Evolutionary conservation across 2,113 vertebrate genomes (phyloP).

Genomic region (Verasper variegatus): DNA sequence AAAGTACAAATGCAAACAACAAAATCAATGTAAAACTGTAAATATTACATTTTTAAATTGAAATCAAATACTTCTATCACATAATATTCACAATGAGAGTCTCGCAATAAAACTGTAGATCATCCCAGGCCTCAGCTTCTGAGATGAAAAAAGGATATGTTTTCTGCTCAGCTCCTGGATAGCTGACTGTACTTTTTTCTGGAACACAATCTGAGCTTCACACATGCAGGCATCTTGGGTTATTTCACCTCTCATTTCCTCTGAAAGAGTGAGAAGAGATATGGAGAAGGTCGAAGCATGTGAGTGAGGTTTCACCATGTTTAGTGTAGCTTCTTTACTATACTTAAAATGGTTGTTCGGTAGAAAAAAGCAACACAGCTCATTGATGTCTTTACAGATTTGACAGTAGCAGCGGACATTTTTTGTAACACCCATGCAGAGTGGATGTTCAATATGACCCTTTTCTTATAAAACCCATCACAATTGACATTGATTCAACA

Average conservation of each 20-base stretch:
- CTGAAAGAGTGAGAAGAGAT: conserved; percentile 71
- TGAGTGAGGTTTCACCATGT: not conserved
- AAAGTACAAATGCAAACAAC: not conserved
- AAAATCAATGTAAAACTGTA: not conserved
- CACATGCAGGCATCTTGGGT: conserved; percentile 89
- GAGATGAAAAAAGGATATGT: conserved; percentile 90
- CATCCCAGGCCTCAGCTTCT: not conserved
- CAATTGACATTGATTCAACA: not conserved
- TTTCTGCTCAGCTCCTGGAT: conserved; percentile 88
- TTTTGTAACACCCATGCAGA: too few species aligned
- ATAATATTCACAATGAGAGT: not conserved
- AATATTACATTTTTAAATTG: too few species aligned
- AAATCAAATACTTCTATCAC: not conserved
- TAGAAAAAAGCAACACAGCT: not conserved
- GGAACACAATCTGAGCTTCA: conserved; percentile 89
- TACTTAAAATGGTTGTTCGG: not conserved
- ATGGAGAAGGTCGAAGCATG: not conserved
- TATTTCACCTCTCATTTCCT: conserved; percentile 80
- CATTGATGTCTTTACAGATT: not conserved
- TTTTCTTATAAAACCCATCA: too few species aligned
- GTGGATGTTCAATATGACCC: too few species aligned
- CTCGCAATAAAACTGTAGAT: not conserved
- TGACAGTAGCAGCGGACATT: not conserved
- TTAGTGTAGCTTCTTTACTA: not conserved
- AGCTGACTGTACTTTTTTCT: conserved; percentile 85